phyloP scores from a whole-genome alignment of 2,113 vertebrate species.

The Macrotis lagotis region DNA sequence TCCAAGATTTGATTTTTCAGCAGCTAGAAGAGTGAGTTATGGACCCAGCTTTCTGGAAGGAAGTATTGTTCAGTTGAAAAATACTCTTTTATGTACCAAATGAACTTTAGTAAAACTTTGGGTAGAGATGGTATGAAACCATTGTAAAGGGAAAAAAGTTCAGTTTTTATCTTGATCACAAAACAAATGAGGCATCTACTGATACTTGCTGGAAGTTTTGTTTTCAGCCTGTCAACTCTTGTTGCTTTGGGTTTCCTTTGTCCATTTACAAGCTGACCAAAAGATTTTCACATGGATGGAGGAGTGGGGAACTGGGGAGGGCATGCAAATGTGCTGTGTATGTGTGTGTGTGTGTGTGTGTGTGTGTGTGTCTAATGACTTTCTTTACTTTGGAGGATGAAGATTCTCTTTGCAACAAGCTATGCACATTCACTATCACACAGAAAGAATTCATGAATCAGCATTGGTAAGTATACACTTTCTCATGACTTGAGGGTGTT shows the following conservation, averaged over 20 bases:
- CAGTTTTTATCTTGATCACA: background rate
- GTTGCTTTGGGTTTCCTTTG: background rate
- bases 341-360: constrained; percentile 38
- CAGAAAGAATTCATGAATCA: constrained; percentile 99
- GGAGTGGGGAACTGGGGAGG: background rate
- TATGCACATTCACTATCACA: constrained; percentile 99
- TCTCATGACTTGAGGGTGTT: constrained; percentile 48
- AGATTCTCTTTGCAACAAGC: constrained; percentile 99
- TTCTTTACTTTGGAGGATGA: constrained; percentile 90
- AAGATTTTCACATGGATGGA: background rate
- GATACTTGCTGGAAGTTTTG: constrained; percentile 3
- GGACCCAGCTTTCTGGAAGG: background rate
- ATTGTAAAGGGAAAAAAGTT: background rate
- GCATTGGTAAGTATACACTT: constrained; percentile 91
- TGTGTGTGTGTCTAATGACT: background rate
- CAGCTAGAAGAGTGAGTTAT: background rate
- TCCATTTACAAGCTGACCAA: background rate
- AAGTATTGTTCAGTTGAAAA: background rate
- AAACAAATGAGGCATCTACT: background rate
- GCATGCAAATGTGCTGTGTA: background rate
- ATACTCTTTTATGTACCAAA: background rate
- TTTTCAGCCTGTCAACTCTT: background rate
- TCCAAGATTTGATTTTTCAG: background rate
- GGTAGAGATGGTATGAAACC: background rate
- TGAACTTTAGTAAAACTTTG: constrained; percentile 14